phyloP scores from a whole-genome alignment of 2,113 vertebrate species.

The Platichthys flesus region DNA sequence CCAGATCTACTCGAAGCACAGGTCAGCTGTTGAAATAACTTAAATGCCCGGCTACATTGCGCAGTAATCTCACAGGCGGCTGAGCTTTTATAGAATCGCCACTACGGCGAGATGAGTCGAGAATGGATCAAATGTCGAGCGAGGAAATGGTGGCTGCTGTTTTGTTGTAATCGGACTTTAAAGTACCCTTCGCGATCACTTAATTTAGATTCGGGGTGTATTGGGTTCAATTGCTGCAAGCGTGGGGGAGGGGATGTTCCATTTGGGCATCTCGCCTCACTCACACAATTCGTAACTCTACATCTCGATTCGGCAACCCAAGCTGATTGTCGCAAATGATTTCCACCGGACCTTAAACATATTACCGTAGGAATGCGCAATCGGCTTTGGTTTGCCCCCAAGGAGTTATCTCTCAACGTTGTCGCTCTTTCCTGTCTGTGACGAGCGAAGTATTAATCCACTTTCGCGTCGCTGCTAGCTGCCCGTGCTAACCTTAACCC shows the following conservation, averaged over 20 bases:
- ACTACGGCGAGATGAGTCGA: neutral
- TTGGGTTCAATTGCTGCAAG: conserved; percentile 78
- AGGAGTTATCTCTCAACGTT: conserved; percentile 12
- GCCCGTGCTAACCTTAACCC: conserved; percentile 47
- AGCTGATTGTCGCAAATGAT: conserved; percentile 18
- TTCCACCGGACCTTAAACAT: conserved; percentile 9
- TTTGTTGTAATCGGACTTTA: conserved; percentile 21
- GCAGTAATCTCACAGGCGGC: conserved; percentile 34
- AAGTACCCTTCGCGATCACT: conserved; percentile 42
- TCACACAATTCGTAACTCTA: conserved; percentile 58
- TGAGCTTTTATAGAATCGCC: conserved; percentile 11
- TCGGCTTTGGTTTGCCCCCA: conserved; percentile 15
- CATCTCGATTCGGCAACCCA: conserved; percentile 29
- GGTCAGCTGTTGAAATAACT: conserved; percentile 35
- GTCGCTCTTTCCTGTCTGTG: conserved; percentile 53
- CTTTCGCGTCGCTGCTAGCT: conserved; percentile 52
- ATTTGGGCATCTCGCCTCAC: conserved; percentile 67
- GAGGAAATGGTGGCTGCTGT: conserved; percentile 2
- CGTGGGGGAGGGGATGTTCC: conserved; percentile 80
- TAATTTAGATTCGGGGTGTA: conserved; percentile 73
- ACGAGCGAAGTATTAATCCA: conserved; percentile 65
- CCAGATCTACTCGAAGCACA: conserved; percentile 2
- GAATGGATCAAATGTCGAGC: conserved; percentile 2
- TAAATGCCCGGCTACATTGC: conserved; percentile 37
- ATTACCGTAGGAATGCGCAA: conserved; percentile 1